Base-by-base conservation (phyloP, 2,888 invertebrate genomes). In the Mactromeris polynyma region DNA sequence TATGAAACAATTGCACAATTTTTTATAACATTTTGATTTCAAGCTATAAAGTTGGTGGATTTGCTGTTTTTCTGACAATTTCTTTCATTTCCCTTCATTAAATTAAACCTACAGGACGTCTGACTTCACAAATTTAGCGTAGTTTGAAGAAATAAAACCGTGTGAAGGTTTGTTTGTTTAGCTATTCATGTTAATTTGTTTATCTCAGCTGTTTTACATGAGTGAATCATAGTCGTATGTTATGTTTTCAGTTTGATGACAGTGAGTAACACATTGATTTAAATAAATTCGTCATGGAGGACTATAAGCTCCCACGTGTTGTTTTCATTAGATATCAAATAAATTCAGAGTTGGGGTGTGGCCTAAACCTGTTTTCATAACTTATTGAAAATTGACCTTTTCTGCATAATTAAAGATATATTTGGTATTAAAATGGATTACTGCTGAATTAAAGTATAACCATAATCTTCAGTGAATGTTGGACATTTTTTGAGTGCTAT, bases 1-100 rank as follows among this genome's bases (percentile, higher is more conserved):
- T 73, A 73, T 17, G 2, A 73, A 73, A 73, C 33, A 73, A 73
- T 33, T 73, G 73, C 73, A 73, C 73, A 73, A 73, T 73, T 73
- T 73, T 3, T 26, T 21, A 33, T 19, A 73, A 73, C 19, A 33
- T 9, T 26, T 64, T 26, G 6, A 26, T 64, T 26, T 64, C 26
- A 64, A 26, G 9, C 11, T 26, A 9, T 64, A 14, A 3, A 46
- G 11, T 46, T 17, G 6, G 26, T 26, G 58, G 26, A 26, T 26
- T 26, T 26, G 11, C n/a, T 64, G 26, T 64, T 26, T 64, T n/a
- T 64, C 9, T 9, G 58, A 26, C 26, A 64, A 64, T 64, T 64
- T 64, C 26, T n/a, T 26, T 26, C 9, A 26, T 64, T 64, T 7
- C 2, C 58, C 26, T 64, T 26, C 2, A 64, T 64, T 4, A 26